A percentile compares a stretch with the other conserved stretches of the same genome.
These are phyloP conservation scores for Elegia similella DNA, from an alignment of 2,888 invertebrate genomes.

Conservation along the genomic window DNA sequence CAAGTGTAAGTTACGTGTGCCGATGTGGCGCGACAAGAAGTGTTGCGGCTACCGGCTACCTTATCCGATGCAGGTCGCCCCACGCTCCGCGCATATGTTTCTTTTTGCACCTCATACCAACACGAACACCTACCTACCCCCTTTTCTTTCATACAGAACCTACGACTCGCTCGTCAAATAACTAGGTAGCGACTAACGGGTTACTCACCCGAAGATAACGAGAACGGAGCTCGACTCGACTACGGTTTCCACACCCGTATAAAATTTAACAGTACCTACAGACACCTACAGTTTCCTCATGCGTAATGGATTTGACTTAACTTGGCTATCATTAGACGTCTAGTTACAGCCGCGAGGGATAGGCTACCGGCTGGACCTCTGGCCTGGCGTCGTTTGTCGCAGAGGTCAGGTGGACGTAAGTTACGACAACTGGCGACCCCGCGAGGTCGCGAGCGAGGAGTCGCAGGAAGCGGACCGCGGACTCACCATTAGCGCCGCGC, in stretches of 20 bases:
- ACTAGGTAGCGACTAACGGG: constrained; percentile 11
- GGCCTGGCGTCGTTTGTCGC: background rate
- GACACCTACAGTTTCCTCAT: background rate
- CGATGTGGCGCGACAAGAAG: constrained; percentile 44
- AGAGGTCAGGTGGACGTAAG: background rate
- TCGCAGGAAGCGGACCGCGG: constrained; percentile 40
- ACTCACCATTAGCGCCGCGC: constrained; percentile 73
- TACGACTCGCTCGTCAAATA: constrained; percentile 12
- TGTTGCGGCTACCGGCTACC: constrained; percentile 44
- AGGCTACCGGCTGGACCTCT: background rate
- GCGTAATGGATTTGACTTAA: background rate
- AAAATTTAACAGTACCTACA: constrained; percentile 7
- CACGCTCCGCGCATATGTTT: constrained; percentile 38
- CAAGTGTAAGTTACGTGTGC: constrained; percentile 2
- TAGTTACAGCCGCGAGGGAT: background rate
- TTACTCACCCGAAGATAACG: constrained; percentile 13
- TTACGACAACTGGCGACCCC: constrained; percentile 21
- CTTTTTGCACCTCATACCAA: constrained; percentile 13
- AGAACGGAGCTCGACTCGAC: constrained; percentile 1
- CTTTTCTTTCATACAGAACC: background rate
- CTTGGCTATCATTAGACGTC: background rate
- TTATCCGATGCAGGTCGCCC: constrained; percentile 59
- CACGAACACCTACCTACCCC: constrained; percentile 10
- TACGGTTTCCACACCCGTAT: constrained; percentile 9
- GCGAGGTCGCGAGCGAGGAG: constrained; percentile 21